Conservation (phyloP, 2,888 invertebrate species). For the Scaptomyza reducta region DNA sequence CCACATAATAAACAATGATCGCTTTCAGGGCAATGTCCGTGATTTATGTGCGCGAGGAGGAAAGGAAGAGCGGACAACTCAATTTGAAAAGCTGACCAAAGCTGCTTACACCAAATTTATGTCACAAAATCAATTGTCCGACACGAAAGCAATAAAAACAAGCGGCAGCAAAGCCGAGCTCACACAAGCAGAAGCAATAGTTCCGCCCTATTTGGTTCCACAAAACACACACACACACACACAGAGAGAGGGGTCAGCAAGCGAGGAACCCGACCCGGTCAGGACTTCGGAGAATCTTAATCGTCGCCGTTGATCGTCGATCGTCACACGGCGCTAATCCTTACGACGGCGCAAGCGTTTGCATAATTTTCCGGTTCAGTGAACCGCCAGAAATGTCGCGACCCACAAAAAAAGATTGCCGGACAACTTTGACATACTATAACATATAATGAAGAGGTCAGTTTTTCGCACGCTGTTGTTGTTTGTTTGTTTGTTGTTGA, state of each 20-base stretch:
- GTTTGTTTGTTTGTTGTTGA: slow-evolving; percentile 24
- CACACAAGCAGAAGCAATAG: neutral
- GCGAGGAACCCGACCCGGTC: slow-evolving; percentile 7
- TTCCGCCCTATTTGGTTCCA: slow-evolving; percentile 6
- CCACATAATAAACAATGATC: neutral
- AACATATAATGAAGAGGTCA: slow-evolving; percentile 70
- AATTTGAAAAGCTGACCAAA: slow-evolving; percentile 54
- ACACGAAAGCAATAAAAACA: slow-evolving; percentile 72
- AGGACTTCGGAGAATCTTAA: slow-evolving; percentile 24
- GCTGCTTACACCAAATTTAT: slow-evolving; percentile 73
- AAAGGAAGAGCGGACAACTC: slow-evolving; percentile 28
- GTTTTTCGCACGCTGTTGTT: slow-evolving; percentile 42
- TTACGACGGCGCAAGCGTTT: slow-evolving; percentile 24
- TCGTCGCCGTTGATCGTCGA: slow-evolving; percentile 4
- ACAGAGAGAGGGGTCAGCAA: slow-evolving; percentile 46
- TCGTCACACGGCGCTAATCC: slow-evolving; percentile 45
- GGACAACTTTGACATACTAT: slow-evolving; percentile 36
- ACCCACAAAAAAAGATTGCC: slow-evolving; percentile 38
- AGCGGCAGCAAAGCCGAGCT: neutral
- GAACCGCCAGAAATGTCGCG: slow-evolving; percentile 34
- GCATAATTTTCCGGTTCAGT: slow-evolving; percentile 72
- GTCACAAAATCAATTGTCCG: slow-evolving; percentile 75
- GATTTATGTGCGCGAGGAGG: slow-evolving; percentile 35
- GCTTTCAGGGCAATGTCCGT: slow-evolving; percentile 1
- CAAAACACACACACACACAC: slow-evolving; percentile 1